Evolutionary conservation across 2,797 vertebrate species (phyloP), one percentile per base, ranked within the genome.

Genomic region (Columba guinea): DNA sequence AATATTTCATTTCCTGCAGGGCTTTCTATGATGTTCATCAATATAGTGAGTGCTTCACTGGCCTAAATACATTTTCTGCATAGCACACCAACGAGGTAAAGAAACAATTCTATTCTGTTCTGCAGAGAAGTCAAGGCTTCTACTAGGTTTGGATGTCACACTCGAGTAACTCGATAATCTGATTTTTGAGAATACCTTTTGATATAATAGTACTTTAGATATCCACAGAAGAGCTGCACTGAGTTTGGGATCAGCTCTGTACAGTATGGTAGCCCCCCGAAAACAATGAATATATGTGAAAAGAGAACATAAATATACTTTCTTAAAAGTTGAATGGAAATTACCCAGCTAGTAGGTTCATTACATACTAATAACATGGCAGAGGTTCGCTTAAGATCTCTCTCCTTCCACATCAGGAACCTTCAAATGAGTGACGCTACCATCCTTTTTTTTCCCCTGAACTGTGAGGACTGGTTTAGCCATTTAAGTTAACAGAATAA

Each of bases 1-100:
- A 92, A 32, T 55, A 90, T 92, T 94, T 91, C 1, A 84, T 84
- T 87, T 95, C 73, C 62, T 81, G 69, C 41, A 90, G 58, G 28
- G 27, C 48, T 86, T 83, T 62, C 58, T 58, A 73, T 30, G 17
- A 75, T n/a, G 37, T 89, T 84, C 82, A 65, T 69, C 69, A 65
- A 68, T 74, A 77, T 17, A 89, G 7, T 5, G 14, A 93, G 32
- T 8, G 24, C 28, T 89, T 64, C 68, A 63, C 1, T 6, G 34
- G 44, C 26, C 62, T 55, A 32, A 94, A 78, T 19, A 51, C 3
- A 78, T 78, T 84, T 94, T 90, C 62, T 60, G 27, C 58, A 83
- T 11, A 89, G 59, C 23, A 87, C 13, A 53, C 13, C 5, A 1
- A 13, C 28, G 51, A 64, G 30, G 39, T 30, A 74, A 93, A 88